phyloP scores from a whole-genome alignment of 2,888 invertebrate genomes.

The Parnassius apollo region DNA sequence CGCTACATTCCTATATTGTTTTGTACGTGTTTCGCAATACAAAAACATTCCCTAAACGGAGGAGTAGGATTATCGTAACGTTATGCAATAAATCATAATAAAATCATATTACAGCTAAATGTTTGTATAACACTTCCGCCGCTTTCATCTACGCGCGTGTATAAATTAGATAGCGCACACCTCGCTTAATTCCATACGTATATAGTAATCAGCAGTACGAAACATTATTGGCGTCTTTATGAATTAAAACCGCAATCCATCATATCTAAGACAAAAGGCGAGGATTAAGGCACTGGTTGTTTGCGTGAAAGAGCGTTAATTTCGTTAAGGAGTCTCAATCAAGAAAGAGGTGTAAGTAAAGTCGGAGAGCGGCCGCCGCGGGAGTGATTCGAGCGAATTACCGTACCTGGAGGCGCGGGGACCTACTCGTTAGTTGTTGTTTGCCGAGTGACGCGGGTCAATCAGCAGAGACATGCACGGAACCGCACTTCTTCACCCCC shows the following conservation, averaged over 20 bases:
- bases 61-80: slow-evolving; percentile 6
- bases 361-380: slow-evolving; percentile 65
- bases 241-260: slow-evolving; percentile 74
- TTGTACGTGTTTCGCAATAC: slow-evolving; percentile 27
- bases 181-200: slow-evolving; percentile 64
- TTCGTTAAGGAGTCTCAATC: slow-evolving; percentile 79
- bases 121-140: slow-evolving; percentile 58
- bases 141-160: slow-evolving; percentile 36
- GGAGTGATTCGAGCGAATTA: slow-evolving; percentile 71
- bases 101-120: slow-evolving; percentile 60
- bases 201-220: slow-evolving; percentile 70
- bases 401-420: slow-evolving; percentile 72
- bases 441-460: slow-evolving; percentile 81
- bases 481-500: slow-evolving; percentile 78
- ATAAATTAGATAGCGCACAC: slow-evolving; percentile 45
- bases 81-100: slow-evolving; percentile 62
- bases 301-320: slow-evolving; percentile 76
- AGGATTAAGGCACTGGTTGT: slow-evolving; percentile 65
- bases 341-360: slow-evolving; percentile 68
- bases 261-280: slow-evolving; percentile 75
- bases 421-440: slow-evolving; percentile 81
- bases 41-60: slow-evolving; percentile 18
- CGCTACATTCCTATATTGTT: slow-evolving; percentile 26
- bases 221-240: slow-evolving; percentile 71
- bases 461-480: slow-evolving; percentile 81